These are phyloP conservation scores for Jordanella pulchra DNA, from an alignment of 2,797 vertebrate genomes.

Conservation along the genomic window DNA sequence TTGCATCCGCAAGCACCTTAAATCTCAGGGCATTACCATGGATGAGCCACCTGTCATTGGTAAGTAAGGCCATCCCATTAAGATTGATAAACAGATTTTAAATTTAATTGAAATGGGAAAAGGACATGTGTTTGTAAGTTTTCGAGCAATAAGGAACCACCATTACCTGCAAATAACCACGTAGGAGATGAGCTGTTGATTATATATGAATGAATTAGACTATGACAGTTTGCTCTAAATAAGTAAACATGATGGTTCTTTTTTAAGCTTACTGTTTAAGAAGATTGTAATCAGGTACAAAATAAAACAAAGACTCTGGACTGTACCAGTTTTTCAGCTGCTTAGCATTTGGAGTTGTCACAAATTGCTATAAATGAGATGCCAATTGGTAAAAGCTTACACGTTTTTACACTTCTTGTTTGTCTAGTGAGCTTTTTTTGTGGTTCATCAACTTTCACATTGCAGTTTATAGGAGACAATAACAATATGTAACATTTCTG, in stretches of 20 bases:
- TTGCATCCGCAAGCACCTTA: conserved; percentile 99
- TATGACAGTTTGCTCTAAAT: not conserved
- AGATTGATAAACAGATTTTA: too few relatives aligned
- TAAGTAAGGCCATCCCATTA: conserved; percentile 70
- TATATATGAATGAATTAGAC: conserved; percentile 18
- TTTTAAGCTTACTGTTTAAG: not conserved
- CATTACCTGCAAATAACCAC: conserved; percentile 17
- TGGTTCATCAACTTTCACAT: conserved; percentile 24
- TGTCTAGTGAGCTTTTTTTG: not conserved
- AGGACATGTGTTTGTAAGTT: too few relatives aligned
- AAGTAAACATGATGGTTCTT: not conserved
- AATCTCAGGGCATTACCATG: conserved; percentile 99
- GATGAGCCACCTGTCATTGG: conserved; percentile 98
- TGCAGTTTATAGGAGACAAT: conserved; percentile 42
- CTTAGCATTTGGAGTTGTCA: not conserved
- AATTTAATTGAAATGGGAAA: too few relatives aligned
- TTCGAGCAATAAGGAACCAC: conserved; percentile 2
- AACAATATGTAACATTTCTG: conserved; percentile 41
- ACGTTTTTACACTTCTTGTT: not conserved
- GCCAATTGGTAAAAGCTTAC: not conserved
- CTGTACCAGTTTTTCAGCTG: too few relatives aligned
- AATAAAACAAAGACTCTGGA: not conserved
- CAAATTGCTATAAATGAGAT: not conserved
- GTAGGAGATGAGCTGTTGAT: conserved; percentile 17
- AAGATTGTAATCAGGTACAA: not conserved